A percentile compares a stretch with the other conserved stretches of the same genome.
Conservation (phyloP, 2,113 vertebrate species). For the Gobiocypris rarus region DNA sequence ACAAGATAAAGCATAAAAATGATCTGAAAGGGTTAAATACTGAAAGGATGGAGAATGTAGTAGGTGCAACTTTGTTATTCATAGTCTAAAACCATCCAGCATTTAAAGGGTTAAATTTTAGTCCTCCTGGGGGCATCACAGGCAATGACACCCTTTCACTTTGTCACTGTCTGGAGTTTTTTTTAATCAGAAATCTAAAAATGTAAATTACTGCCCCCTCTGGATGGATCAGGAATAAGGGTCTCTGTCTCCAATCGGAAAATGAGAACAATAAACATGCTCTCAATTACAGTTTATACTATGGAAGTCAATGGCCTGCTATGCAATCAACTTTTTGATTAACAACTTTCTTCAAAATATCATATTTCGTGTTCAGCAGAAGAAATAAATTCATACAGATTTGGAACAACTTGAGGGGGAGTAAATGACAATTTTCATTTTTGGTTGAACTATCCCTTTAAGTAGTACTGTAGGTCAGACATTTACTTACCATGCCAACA, state of each 20-base stretch:
- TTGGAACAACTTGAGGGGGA: no score
- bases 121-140: slow-evolving; percentile 34
- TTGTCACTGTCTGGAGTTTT: slow-evolving; percentile 39
- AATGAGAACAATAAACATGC: neutral
- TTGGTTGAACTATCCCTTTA: no score
- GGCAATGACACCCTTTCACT: slow-evolving; percentile 62
- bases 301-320: no score
- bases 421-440: no score
- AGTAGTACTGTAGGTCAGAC: neutral
- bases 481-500: neutral
- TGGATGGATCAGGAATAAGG: slow-evolving; percentile 52
- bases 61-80: slow-evolving; percentile 8
- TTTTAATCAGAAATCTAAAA: slow-evolving; percentile 7
- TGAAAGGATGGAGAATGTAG: neutral
- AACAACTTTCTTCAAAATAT: no score
- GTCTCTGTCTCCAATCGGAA: neutral
- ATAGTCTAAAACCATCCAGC: slow-evolving; percentile 42
- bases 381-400: no score
- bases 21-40: neutral
- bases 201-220: slow-evolving; percentile 61
- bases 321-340: no score
- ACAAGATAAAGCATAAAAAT: no score
- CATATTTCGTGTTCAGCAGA: no score
- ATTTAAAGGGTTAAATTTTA: slow-evolving; percentile 69
- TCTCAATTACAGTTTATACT: neutral